Evolutionary conservation across 2,797 vertebrate species (phyloP), one percentile per base, ranked within the genome.

Genomic region (Trematomus bernacchii): DNA sequence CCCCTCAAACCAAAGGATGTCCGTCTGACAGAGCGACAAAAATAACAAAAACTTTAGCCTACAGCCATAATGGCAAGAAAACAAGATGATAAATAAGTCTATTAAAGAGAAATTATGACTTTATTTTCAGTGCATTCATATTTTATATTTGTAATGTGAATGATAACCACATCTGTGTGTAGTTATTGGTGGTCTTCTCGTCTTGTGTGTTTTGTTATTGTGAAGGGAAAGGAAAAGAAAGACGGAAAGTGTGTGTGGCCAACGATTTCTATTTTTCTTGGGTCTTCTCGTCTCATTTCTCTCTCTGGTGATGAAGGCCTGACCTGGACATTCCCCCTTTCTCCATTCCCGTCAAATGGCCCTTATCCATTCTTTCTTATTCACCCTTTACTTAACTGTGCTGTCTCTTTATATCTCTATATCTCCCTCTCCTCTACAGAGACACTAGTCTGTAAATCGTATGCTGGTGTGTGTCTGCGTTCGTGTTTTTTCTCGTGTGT

Each of bases 181-280:
- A 74, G 83, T 91, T 89, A 76, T 15, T 27, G 21, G 19, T 23
- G 69, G 77, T 79, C 52, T 75, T 73, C 67, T 52, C 63, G 23
- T 68, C 44, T 37, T 61, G 43, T 69, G 59, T 65, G 70, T 81
- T 77, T 78, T 27, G 10, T 68, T 71, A 57, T 51, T 77, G 27
- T 60, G 51, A 59, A 71, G 52, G 48, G 30, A 79, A 79, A 74
- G 61, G 59, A 57, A 73, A 79, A 69, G 65, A 82, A 58, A 77
- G 50, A 85, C 67, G 83, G 84, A 87, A 87, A 89, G 83, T 84
- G 83, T 37, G 73, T 76, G 53, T 60, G 76, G 86, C 76, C 80
- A 42, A 53, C 0, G 5, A 46, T 67, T 83, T 80, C 55, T 88
- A 60, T 85, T 90, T 87, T 86, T 83, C 75, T 90, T 89, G 73